A percentile compares a stretch with the other conserved stretches of the same genome.
phyloP scores from a whole-genome alignment of 2,113 vertebrate genomes.

The Lepus timidus region DNA sequence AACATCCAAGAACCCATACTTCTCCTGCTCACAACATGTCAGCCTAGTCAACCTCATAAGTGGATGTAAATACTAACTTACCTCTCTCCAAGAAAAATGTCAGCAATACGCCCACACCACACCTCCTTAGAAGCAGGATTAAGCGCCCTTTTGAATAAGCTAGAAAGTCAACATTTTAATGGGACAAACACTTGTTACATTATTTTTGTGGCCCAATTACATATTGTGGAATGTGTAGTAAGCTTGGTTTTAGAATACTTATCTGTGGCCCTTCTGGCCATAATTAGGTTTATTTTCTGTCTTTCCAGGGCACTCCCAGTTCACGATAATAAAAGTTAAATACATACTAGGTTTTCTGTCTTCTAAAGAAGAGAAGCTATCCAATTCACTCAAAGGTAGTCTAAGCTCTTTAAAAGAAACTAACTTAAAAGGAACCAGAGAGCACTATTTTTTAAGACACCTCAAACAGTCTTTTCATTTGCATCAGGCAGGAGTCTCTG shows the following conservation, averaged over 20 bases:
- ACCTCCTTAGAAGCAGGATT: neutral
- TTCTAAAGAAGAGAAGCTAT: neutral
- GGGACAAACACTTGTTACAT: neutral
- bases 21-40: neutral
- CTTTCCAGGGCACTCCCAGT: neutral
- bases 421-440: constrained; percentile 56
- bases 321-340: constrained; percentile 16
- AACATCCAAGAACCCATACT: neutral
- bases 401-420: constrained; percentile 2
- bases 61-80: neutral
- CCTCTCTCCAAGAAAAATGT: neutral
- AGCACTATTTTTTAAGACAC: constrained; percentile 21
- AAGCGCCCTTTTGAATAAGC: neutral
- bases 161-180: neutral
- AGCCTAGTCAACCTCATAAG: neutral
- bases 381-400: neutral
- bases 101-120: neutral
- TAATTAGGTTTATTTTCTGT: constrained; percentile 11
- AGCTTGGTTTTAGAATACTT: constrained; percentile 34
- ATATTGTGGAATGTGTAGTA: neutral
- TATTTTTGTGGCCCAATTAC: constrained; percentile 32
- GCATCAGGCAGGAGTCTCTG: neutral
- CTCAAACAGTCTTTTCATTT: neutral
- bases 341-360: neutral
- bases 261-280: neutral